Conservation (phyloP, 2,888 invertebrate species). For the Drosophila cognata region DNA sequence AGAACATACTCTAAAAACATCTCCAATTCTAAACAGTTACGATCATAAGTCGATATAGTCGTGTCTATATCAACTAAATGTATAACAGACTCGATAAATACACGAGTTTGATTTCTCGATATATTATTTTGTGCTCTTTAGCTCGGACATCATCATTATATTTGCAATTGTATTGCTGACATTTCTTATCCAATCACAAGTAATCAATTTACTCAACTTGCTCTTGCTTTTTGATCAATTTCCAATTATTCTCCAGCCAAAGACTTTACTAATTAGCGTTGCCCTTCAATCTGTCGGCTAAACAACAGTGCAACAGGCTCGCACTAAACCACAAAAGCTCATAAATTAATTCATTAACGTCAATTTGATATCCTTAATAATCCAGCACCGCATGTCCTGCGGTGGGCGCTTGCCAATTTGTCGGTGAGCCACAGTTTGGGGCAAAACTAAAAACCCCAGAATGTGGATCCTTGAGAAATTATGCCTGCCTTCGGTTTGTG, state of each 20-base stretch:
- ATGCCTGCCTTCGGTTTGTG: constrained; percentile 40
- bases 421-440: constrained; percentile 20
- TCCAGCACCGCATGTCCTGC: constrained; percentile 50
- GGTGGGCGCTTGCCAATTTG: constrained; percentile 42
- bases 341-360: constrained; percentile 80
- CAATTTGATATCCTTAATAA: constrained; percentile 76
- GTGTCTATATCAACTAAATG: neutral
- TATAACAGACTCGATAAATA: neutral
- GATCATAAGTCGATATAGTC: neutral
- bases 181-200: constrained; percentile 16
- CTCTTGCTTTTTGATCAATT: constrained; percentile 22
- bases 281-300: constrained; percentile 16
- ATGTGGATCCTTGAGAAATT: constrained; percentile 36
- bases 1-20: neutral
- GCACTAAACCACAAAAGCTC: constrained; percentile 64
- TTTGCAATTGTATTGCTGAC: constrained; percentile 7
- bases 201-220: constrained; percentile 7
- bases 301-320: constrained; percentile 47
- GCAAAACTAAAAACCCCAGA: constrained; percentile 28
- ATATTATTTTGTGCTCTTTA: neutral
- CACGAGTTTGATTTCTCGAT: neutral
- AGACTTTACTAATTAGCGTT: constrained; percentile 44
- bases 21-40: neutral
- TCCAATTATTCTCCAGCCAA: constrained; percentile 23
- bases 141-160: neutral